Conservation (phyloP, 2,888 invertebrate genomes). For the Melanchra persicariae region DNA sequence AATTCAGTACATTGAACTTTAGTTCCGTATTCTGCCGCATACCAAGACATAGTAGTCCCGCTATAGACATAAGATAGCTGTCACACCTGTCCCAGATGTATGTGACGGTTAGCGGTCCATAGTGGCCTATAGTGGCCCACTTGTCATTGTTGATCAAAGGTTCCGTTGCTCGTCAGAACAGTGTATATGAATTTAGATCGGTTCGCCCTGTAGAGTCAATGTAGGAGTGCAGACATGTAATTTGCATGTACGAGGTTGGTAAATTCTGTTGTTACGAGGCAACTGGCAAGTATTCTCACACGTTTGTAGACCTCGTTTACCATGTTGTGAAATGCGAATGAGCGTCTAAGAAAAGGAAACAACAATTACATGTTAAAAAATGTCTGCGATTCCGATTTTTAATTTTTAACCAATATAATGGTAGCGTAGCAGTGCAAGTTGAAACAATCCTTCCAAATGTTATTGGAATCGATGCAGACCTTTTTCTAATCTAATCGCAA, state of each 20-base stretch:
- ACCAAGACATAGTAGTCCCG: constrained; percentile 9
- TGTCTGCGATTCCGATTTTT: not conserved
- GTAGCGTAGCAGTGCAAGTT: too few species aligned
- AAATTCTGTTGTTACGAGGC: constrained; percentile 8
- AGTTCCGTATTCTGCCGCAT: not conserved
- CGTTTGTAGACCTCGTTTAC: not conserved
- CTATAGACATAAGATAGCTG: constrained; percentile 21
- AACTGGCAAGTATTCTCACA: not conserved
- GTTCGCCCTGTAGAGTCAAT: constrained; percentile 4
- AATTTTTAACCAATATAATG: not conserved
- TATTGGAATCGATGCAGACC: too few species aligned
- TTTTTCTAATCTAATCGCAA: too few species aligned
- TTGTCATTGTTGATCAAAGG: constrained; percentile 51
- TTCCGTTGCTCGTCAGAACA: constrained; percentile 53
- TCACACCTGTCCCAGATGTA: constrained; percentile 25
- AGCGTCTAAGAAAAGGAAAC: not conserved
- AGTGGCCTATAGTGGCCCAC: constrained; percentile 23
- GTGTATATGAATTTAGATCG: constrained; percentile 34
- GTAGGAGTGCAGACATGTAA: not conserved
- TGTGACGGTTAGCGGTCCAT: constrained; percentile 11
- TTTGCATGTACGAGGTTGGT: constrained; percentile 17
- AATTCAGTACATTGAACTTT: constrained; percentile 19
- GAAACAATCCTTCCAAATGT: too few species aligned
- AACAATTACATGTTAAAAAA: not conserved
- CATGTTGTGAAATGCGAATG: not conserved